phyloP scores from a whole-genome alignment of 2,888 invertebrate genomes.

The Pterostichus niger region DNA sequence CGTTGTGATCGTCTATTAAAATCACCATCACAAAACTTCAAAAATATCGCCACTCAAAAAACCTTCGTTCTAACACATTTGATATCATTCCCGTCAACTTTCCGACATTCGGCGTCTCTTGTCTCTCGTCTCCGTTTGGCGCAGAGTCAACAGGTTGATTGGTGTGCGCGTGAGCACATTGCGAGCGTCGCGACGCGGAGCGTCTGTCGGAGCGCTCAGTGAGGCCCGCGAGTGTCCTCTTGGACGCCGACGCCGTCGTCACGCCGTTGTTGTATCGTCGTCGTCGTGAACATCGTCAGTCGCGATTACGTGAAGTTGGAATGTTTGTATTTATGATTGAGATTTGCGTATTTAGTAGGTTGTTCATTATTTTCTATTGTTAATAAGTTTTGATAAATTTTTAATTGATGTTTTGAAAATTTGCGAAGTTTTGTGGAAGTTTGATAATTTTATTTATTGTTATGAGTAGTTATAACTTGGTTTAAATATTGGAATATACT shows the following conservation, averaged over 20 bases:
- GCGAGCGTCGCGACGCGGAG: background rate
- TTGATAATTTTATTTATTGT: too few species aligned
- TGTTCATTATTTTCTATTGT: background rate
- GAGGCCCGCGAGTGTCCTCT: slow-evolving; percentile 27
- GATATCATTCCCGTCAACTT: background rate
- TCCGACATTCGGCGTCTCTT: too few species aligned
- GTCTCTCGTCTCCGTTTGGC: background rate
- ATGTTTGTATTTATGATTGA: too few species aligned
- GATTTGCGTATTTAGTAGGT: background rate
- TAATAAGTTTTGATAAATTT: too few species aligned
- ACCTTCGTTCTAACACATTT: background rate
- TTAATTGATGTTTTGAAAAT: too few species aligned
- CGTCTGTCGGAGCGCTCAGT: slow-evolving; percentile 7
- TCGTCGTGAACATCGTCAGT: background rate
- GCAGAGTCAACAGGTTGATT: slow-evolving; percentile 35
- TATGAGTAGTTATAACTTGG: too few species aligned
- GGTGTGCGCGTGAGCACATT: slow-evolving; percentile 23
- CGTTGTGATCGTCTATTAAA: too few species aligned
- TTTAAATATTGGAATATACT: too few species aligned
- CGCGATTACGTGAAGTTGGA: background rate
- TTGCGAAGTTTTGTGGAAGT: too few species aligned
- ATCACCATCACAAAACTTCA: background rate
- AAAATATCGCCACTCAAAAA: background rate
- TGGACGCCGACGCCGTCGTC: slow-evolving; percentile 53
- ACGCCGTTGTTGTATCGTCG: slow-evolving; percentile 3